These are phyloP conservation scores for Oophaga pumilio DNA, from an alignment of 2,113 vertebrate genomes.

Conservation along the genomic window DNA sequence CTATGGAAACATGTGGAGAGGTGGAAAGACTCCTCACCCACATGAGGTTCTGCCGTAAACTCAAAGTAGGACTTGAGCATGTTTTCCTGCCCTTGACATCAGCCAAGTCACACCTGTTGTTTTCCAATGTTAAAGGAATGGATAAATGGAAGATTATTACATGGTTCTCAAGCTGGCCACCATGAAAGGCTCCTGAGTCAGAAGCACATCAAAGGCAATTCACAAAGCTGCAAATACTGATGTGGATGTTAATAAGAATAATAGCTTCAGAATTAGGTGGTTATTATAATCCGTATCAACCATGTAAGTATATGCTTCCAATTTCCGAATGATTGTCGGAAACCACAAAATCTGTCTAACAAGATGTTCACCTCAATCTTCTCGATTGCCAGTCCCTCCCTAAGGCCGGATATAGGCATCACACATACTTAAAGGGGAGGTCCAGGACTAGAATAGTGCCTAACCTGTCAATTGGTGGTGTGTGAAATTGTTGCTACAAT, in stretches of 20 bases:
- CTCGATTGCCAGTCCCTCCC: neutral
- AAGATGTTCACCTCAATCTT: neutral
- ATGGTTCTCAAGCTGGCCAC: neutral
- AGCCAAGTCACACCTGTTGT: slow-evolving; percentile 12
- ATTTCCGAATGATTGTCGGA: neutral
- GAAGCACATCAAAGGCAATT: neutral
- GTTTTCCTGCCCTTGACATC: neutral
- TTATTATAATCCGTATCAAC: neutral
- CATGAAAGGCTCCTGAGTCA: slow-evolving; percentile 11
- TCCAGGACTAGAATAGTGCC: neutral
- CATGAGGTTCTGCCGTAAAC: slow-evolving; percentile 2
- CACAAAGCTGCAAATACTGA: neutral
- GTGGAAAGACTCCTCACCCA: slow-evolving; percentile 12
- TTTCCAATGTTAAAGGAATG: neutral
- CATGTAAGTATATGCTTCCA: neutral
- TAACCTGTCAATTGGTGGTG: no score
- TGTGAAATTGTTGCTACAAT: no score
- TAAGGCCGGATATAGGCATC: neutral
- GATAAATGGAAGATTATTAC: slow-evolving; percentile 3
- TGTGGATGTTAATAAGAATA: neutral
- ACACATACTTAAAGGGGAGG: neutral
- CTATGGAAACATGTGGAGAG: slow-evolving; percentile 34
- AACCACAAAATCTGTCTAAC: neutral
- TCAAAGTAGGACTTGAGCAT: neutral
- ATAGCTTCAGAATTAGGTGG: neutral